Conservation (phyloP, 2,888 invertebrate species). For the Neocrepidodera transversa region DNA sequence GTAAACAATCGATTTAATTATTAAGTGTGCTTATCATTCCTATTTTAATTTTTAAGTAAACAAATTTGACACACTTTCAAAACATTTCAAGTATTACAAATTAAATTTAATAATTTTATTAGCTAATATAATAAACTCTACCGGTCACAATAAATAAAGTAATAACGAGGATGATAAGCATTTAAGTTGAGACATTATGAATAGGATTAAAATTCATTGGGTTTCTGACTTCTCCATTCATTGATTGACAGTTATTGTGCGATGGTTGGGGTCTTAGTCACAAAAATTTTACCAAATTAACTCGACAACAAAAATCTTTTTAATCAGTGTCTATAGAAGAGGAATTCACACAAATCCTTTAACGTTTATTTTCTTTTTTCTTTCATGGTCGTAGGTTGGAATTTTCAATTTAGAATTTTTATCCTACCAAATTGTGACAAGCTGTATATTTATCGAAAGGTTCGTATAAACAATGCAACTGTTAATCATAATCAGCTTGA, state of each 20-base stretch:
- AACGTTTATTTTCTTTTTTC: no score
- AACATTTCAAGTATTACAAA: background rate
- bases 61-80: background rate
- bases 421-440: no score
- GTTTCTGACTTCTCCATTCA: conserved; percentile 51
- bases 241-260: conserved; percentile 48
- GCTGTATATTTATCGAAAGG: no score
- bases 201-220: conserved; percentile 37
- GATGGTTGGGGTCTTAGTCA: conserved; percentile 32
- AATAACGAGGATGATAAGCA: conserved; percentile 14
- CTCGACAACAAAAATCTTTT: conserved; percentile 56
- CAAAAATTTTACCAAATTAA: conserved; percentile 56
- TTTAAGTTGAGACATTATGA: conserved; percentile 13
- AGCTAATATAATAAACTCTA: background rate
- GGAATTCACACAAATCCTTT: conserved; percentile 45
- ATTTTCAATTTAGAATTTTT: no score
- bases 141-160: conserved; percentile 1
- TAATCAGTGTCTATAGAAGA: conserved; percentile 55
- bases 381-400: background rate
- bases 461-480: no score
- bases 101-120: conserved; percentile 12
- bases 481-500: background rate
- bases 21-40: no score
- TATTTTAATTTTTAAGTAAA: no score
- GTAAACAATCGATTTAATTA: no score